Evolutionary conservation across 2,797 vertebrate genomes (phyloP).

Genomic region (Urocyon cinereoargenteus): DNA sequence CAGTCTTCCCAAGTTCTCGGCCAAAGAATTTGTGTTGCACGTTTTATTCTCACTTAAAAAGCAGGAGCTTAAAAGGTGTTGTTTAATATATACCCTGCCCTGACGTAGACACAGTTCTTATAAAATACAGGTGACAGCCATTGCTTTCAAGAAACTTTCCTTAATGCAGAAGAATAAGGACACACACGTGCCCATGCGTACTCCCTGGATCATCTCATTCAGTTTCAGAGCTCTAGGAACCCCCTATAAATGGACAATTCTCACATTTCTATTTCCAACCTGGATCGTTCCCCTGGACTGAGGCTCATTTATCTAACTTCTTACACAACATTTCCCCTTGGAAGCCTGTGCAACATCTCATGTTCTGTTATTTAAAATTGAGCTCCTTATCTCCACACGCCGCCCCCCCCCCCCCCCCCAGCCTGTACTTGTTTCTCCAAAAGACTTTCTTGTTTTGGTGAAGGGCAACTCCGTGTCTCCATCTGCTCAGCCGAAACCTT

Average conservation of each 20-base stretch:
- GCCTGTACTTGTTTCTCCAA: neutral
- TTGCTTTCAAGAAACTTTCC: neutral
- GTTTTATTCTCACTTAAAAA: conserved; percentile 45
- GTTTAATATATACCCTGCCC: neutral
- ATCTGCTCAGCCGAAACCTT: neutral
- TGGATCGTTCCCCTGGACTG: neutral
- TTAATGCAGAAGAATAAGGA: neutral
- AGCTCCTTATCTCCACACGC: neutral
- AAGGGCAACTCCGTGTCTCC: neutral
- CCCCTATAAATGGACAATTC: neutral
- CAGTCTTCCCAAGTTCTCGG: neutral
- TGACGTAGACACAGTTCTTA: neutral
- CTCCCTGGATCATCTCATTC: neutral
- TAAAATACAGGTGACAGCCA: neutral
- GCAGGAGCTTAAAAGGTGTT: neutral
- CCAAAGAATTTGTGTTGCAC: neutral
- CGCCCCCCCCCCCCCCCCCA: too few species aligned
- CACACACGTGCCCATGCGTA: neutral
- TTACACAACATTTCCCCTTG: neutral
- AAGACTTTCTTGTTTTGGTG: neutral
- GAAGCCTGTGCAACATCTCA: neutral
- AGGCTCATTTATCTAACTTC: neutral
- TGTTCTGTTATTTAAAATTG: neutral
- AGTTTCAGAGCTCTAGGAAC: conserved; percentile 1
- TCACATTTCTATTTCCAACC: neutral